A percentile compares a stretch with the other conserved stretches of the same genome.
These are phyloP conservation scores for Leptopilina syphax DNA, from an alignment of 2,888 invertebrate genomes.

Conservation along the genomic window DNA sequence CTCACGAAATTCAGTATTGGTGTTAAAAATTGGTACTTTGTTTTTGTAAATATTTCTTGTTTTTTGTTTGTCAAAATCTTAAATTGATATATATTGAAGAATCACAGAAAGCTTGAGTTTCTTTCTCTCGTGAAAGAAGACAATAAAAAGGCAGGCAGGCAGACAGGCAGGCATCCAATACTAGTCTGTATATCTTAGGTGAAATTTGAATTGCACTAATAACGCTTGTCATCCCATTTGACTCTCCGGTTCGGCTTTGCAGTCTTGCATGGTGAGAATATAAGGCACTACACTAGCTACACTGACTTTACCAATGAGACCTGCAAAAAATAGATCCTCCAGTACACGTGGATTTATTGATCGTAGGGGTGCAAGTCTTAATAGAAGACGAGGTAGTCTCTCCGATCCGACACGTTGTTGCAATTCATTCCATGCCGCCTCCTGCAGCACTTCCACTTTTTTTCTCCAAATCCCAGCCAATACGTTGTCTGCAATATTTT, in stretches of 20 bases:
- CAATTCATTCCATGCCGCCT: conserved; percentile 78
- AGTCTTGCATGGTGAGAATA: conserved; percentile 82
- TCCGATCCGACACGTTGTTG: conserved; percentile 78
- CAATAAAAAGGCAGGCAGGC: not conserved
- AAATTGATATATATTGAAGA: not conserved
- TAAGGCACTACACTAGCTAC: conserved; percentile 97
- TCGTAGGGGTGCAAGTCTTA: conserved; percentile 85
- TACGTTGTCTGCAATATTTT: conserved; percentile 67
- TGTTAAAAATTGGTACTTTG: too few relatives aligned
- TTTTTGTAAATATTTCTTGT: too few relatives aligned
- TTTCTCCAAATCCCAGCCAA: conserved; percentile 73
- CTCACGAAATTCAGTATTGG: too few relatives aligned
- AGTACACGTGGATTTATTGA: conserved; percentile 86
- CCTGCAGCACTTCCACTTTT: conserved; percentile 79
- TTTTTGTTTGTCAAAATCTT: conserved; percentile 10
- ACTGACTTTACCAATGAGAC: conserved; percentile 93
- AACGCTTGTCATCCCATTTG: conserved; percentile 71
- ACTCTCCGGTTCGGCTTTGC: conserved; percentile 73
- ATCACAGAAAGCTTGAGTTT: conserved; percentile 37
- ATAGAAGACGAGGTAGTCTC: conserved; percentile 81
- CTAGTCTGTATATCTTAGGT: conserved; percentile 34
- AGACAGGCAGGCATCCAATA: conserved; percentile 21
- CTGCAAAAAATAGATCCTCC: conserved; percentile 95
- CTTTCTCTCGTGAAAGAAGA: not conserved
- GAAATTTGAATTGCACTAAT: conserved; percentile 38